These are phyloP conservation scores for Capitulum mitella DNA, from an alignment of 2,888 invertebrate species.

Conservation along the genomic window DNA sequence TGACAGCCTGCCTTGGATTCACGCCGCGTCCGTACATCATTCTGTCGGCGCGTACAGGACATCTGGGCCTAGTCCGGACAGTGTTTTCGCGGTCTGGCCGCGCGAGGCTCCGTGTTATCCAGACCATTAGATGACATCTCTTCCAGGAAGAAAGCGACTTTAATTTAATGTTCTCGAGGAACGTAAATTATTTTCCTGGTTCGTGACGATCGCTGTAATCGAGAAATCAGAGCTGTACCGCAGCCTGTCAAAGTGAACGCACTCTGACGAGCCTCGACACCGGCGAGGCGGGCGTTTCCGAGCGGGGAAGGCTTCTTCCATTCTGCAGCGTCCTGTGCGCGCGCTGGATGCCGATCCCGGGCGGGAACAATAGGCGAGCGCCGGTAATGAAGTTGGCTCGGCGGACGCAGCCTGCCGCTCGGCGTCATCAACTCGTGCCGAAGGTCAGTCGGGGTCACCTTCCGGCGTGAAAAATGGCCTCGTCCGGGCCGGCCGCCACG, in stretches of 20 bases:
- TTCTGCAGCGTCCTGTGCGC: not conserved
- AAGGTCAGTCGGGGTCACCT: not conserved
- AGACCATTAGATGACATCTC: not conserved
- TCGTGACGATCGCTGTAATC: not conserved
- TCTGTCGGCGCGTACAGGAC: too few species aligned
- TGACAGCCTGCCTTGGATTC: too few species aligned
- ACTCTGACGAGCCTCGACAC: too few species aligned
- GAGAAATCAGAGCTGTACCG: not conserved
- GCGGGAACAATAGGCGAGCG: not conserved
- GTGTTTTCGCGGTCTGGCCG: too few species aligned
- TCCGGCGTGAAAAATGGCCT: not conserved
- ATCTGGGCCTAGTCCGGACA: too few species aligned
- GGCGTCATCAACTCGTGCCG: not conserved
- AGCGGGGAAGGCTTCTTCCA: not conserved
- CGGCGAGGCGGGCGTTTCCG: not conserved
- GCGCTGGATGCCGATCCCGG: not conserved
- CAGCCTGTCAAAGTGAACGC: not conserved
- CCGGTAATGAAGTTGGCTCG: not conserved
- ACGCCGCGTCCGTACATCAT: too few species aligned
- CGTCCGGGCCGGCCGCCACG: not conserved
- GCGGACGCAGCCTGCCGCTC: not conserved
- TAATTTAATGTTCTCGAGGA: not conserved
- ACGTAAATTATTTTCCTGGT: constrained; percentile 1
- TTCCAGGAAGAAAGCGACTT: not conserved
- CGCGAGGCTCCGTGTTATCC: too few species aligned